Evolutionary conservation across 2,888 invertebrate species (phyloP), one percentile per base, ranked within the genome.

Genomic region (Marronus borbonicus): DNA sequence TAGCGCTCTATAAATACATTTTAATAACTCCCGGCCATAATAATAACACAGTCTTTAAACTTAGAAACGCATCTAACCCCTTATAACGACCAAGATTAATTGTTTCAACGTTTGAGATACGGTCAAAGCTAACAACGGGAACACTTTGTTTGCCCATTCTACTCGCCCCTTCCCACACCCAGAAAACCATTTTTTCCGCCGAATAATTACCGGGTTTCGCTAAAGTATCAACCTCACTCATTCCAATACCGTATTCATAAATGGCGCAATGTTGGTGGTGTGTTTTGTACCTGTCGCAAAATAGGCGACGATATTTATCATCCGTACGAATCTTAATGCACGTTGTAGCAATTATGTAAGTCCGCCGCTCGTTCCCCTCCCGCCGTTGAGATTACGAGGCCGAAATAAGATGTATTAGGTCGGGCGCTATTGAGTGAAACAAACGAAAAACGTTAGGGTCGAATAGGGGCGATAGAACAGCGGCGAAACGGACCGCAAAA

Each of bases 321-420:
- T 58, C 55, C 8, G 5, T 58, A 20, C 17, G 55, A 20, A 58
- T 58, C 55, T 58, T 58, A 58, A 58, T 58, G 55, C 20, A 58
- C n/a, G 44, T 44, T 44, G 55, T 58, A 58, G 55, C 55, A 58
- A 58, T 58, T 58, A 58, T 20, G 55, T 58, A 58, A 58, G 55
- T 58, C 55, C 55, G 44, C 44, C 8, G 44, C 8, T 12, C 44
- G 8, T 44, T 44, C 44, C 44, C 44, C 44, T 12, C 8, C 24
- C 17, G 8, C 55, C 8, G 17, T 58, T 17, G 55, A 58, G 55
- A 20, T 58, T 58, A 58, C 20, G 55, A 8, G 44, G 5, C 17
- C 55, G 17, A 20, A 58, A 58, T 20, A 58, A 58, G 55, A 58
- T 20, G 55, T 58, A 58, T 58, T 58, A 58, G 55, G 55, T 17